A percentile compares a stretch with the other conserved stretches of the same genome.
phyloP scores from a whole-genome alignment of 2,888 invertebrate genomes.

The Girardia tigrina region DNA sequence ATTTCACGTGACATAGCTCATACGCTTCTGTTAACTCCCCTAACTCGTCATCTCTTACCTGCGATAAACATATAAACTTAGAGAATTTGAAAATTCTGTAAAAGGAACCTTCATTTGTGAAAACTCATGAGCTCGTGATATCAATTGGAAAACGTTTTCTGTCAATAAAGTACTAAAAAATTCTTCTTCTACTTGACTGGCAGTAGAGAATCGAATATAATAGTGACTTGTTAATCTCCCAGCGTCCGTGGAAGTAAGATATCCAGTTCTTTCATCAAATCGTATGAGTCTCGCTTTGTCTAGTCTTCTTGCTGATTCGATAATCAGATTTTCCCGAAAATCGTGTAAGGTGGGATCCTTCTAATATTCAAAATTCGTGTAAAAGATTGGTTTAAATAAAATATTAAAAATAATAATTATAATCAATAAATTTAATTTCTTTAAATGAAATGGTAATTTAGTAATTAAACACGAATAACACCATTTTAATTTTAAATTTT shows the following conservation, averaged over 20 bases:
- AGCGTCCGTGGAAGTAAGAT: slow-evolving; percentile 57
- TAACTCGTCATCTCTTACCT: slow-evolving; percentile 32
- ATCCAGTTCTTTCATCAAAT: slow-evolving; percentile 67
- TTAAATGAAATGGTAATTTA: too few species aligned
- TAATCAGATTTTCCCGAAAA: slow-evolving; percentile 65
- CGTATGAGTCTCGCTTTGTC: slow-evolving; percentile 87
- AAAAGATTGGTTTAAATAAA: background rate
- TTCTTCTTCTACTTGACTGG: slow-evolving; percentile 65
- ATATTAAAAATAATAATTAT: background rate
- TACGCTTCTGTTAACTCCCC: background rate
- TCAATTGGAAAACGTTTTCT: slow-evolving; percentile 70
- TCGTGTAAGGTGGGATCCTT: slow-evolving; percentile 67
- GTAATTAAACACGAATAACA: too few species aligned
- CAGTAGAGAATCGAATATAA: slow-evolving; percentile 87
- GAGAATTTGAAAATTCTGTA: background rate
- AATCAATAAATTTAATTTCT: too few species aligned
- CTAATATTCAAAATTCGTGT: slow-evolving; percentile 42
- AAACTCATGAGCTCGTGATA: slow-evolving; percentile 83
- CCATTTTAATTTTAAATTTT: background rate
- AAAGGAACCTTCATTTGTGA: slow-evolving; percentile 77
- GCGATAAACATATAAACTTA: background rate
- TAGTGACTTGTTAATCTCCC: slow-evolving; percentile 92
- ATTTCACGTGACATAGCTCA: background rate
- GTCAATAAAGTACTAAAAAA: slow-evolving; percentile 68
- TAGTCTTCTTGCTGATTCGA: slow-evolving; percentile 65